These are phyloP conservation scores for Melanotaenia maccullochi DNA, from an alignment of 2,797 vertebrate species.

Conservation along the genomic window DNA sequence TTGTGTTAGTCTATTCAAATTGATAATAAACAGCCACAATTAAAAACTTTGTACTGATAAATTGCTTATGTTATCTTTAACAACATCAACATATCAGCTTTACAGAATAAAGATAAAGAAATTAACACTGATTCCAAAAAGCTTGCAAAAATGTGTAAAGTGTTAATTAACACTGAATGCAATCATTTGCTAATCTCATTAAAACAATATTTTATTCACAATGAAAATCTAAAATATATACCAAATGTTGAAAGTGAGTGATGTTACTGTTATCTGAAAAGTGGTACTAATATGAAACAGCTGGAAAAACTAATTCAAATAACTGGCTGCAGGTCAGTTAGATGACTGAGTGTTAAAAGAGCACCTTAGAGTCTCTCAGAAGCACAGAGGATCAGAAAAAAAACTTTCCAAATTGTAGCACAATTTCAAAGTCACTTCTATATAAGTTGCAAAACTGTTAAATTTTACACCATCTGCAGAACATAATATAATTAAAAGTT, in stretches of 20 bases:
- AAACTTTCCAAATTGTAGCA: neutral
- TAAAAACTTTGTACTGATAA: neutral
- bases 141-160: too few species aligned
- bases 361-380: neutral
- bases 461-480: neutral
- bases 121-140: too few species aligned
- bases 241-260: neutral
- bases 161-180: too few species aligned
- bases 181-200: too few species aligned
- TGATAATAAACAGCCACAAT: neutral
- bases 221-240: neutral
- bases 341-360: neutral
- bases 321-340: neutral
- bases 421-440: neutral
- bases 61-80: neutral
- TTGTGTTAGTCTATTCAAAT: neutral
- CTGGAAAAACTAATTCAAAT: neutral
- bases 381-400: neutral
- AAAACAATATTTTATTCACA: too few species aligned
- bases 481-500: neutral
- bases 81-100: neutral
- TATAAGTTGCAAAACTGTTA: neutral
- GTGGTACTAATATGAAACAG: neutral
- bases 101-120: too few species aligned
- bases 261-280: neutral